phyloP scores from a whole-genome alignment of 1,140 invertebrate genomes.

The Drosophila jambulina region DNA sequence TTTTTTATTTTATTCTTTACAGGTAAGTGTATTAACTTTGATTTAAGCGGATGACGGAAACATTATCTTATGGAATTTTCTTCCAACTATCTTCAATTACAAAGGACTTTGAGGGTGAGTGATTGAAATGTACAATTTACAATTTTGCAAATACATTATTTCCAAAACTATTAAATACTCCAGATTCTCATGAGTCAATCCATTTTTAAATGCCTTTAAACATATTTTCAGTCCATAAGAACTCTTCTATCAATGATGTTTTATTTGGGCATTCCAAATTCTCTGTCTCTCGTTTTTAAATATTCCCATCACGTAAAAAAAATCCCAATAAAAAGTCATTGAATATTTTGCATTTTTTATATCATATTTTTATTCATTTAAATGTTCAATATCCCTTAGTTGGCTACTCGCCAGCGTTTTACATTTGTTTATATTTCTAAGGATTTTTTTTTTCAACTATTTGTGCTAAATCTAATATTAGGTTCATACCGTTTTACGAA shows the following conservation, averaged over 20 bases:
- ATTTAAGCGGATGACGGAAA: too few relatives aligned
- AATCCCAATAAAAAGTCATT: background rate
- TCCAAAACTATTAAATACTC: too few relatives aligned
- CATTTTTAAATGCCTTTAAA: too few relatives aligned
- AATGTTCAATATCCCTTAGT: slow-evolving; percentile 51
- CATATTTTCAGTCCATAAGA: background rate
- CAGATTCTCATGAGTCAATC: too few relatives aligned
- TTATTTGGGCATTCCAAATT: background rate
- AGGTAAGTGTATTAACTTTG: too few relatives aligned
- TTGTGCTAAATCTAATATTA: slow-evolving; percentile 36
- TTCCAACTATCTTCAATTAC: too few relatives aligned
- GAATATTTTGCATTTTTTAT: slow-evolving; percentile 12
- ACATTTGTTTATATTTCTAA: slow-evolving; percentile 56
- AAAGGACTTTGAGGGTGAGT: too few relatives aligned
- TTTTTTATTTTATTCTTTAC: too few relatives aligned
- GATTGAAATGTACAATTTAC: too few relatives aligned
- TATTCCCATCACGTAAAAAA: background rate
- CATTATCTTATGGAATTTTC: too few relatives aligned
- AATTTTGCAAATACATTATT: too few relatives aligned
- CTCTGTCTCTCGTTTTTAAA: background rate
- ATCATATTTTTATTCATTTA: slow-evolving; percentile 60
- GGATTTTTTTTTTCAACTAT: slow-evolving; percentile 32
- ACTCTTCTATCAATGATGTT: background rate
- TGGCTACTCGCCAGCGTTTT: slow-evolving; percentile 50
- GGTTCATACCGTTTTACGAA: slow-evolving; percentile 46